A percentile compares a stretch with the other conserved stretches of the same genome.
Conservation (phyloP, 2,113 vertebrate genomes). For the Thermophis baileyi region DNA sequence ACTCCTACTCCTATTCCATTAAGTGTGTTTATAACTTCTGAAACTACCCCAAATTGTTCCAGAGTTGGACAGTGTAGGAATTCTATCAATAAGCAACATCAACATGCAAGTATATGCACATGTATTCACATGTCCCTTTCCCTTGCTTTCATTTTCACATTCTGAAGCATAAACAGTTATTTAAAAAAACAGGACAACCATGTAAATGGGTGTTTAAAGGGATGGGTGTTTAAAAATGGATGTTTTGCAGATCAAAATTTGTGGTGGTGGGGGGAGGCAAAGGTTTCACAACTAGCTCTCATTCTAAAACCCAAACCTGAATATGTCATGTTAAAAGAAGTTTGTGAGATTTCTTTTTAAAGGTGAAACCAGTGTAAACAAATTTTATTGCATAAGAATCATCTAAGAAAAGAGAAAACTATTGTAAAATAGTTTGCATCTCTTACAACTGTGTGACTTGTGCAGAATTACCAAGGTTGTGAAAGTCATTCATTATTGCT, state of each 20-base stretch:
- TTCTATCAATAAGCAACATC: too few relatives aligned
- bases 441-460: background rate
- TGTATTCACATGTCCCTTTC: background rate
- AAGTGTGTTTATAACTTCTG: too few relatives aligned
- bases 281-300: background rate
- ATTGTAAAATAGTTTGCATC: background rate
- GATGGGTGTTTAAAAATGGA: background rate
- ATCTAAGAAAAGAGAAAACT: background rate
- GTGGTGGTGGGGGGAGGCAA: background rate
- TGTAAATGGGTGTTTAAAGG: too few relatives aligned
- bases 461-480: background rate
- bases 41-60: too few relatives aligned
- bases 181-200: too few relatives aligned
- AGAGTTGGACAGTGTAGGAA: too few relatives aligned
- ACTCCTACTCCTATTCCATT: too few relatives aligned
- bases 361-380: background rate
- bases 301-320: too few relatives aligned
- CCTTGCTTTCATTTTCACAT: background rate
- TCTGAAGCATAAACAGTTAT: background rate
- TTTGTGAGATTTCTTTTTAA: background rate
- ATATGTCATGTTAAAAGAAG: background rate
- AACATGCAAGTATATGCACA: background rate
- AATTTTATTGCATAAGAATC: background rate
- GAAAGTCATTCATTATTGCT: background rate
- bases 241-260: background rate